These are phyloP conservation scores for Frankliniella fusca DNA, from an alignment of 2,888 invertebrate genomes.

Conservation along the genomic window DNA sequence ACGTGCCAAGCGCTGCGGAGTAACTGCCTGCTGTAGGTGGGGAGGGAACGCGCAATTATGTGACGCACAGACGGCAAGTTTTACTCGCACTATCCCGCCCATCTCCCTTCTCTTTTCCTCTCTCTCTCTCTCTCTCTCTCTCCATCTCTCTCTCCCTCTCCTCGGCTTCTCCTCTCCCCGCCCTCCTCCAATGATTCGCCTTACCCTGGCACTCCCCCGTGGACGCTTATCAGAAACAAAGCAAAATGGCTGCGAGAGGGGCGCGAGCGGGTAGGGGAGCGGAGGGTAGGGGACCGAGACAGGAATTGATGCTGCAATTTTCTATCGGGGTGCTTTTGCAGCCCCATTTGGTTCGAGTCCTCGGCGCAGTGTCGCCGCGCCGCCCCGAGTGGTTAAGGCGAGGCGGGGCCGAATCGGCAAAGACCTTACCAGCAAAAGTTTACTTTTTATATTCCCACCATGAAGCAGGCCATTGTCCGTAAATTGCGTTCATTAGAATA, in stretches of 20 bases:
- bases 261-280: too few species aligned
- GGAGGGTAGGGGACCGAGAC: too few species aligned
- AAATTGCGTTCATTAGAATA: conserved; percentile 25
- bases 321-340: too few species aligned
- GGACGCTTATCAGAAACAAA: neutral
- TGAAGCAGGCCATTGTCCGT: conserved; percentile 5
- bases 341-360: too few species aligned
- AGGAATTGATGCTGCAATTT: too few species aligned
- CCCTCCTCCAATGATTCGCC: neutral
- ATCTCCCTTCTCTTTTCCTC: neutral
- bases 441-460: conserved; percentile 4
- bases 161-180: neutral
- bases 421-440: neutral
- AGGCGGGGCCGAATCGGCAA: neutral
- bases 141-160: neutral
- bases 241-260: neutral
- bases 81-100: neutral
- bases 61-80: neutral
- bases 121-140: neutral
- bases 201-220: neutral
- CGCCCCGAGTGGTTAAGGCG: neutral
- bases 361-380: neutral
- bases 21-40: neutral
- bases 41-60: too few species aligned
- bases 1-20: neutral